phyloP scores from a whole-genome alignment of 1,140 invertebrate genomes.

The Paramacrobiotus metropolitanus region DNA sequence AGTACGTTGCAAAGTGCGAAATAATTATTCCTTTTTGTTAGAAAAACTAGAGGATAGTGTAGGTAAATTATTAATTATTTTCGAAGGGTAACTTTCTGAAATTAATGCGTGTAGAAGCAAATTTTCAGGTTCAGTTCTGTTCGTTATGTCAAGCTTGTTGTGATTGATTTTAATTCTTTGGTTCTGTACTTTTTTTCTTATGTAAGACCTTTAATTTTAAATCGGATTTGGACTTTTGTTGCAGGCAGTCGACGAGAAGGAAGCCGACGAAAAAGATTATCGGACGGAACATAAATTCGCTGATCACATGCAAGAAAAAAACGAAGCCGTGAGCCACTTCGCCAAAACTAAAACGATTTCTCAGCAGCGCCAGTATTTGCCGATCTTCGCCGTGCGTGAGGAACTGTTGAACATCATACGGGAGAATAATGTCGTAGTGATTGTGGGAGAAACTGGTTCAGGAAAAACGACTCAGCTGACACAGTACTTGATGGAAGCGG shows the following conservation, averaged over 20 bases:
- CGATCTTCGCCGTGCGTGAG: slow-evolving; percentile 83
- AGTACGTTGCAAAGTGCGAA: too few relatives aligned
- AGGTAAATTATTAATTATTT: too few relatives aligned
- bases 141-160: too few relatives aligned
- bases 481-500: slow-evolving; percentile 92
- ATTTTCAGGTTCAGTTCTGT: too few relatives aligned
- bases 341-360: slow-evolving; percentile 57
- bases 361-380: slow-evolving; percentile 72
- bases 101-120: too few relatives aligned
- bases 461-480: slow-evolving; percentile 98
- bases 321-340: slow-evolving; percentile 59
- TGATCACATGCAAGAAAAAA: slow-evolving; percentile 52
- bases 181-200: too few relatives aligned
- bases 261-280: slow-evolving; percentile 42
- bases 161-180: too few relatives aligned
- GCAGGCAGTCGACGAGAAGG: slow-evolving; percentile 29
- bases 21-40: too few relatives aligned
- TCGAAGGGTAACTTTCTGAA: too few relatives aligned
- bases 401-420: slow-evolving; percentile 72
- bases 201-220: too few relatives aligned
- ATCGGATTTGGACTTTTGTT: too few relatives aligned
- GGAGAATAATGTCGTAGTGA: slow-evolving; percentile 82
- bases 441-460: slow-evolving; percentile 93
- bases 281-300: slow-evolving; percentile 83
- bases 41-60: too few relatives aligned